A percentile compares a stretch with the other conserved stretches of the same genome.
Conservation (phyloP, 2,888 invertebrate genomes). For the Metopia argyrocephala region DNA sequence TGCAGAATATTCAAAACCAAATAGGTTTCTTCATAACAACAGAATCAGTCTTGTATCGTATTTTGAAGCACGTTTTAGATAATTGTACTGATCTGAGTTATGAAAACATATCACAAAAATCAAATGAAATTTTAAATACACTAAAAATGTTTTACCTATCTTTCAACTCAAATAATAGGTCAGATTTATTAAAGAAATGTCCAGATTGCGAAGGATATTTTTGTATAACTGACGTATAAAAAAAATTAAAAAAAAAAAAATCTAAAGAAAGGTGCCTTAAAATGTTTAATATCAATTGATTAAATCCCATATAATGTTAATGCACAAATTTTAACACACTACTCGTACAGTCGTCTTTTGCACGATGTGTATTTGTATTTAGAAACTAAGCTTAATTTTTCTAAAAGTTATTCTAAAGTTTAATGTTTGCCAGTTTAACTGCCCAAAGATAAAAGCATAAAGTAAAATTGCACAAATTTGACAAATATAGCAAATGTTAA, state of each 20-base stretch:
- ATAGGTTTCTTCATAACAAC: conserved; percentile 66
- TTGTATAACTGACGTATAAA: conserved; percentile 62
- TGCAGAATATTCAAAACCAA: conserved; percentile 52
- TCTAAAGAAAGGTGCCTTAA: not conserved
- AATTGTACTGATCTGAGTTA: conserved; percentile 24
- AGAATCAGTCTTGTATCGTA: conserved; percentile 69
- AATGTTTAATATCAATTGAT: not conserved
- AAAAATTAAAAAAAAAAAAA: not conserved
- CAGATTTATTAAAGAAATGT: conserved; percentile 51
- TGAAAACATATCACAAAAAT: conserved; percentile 21
- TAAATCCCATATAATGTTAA: no score
- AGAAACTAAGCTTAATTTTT: no score
- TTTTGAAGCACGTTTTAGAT: conserved; percentile 59
- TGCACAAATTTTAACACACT: no score
- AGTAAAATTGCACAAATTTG: no score
- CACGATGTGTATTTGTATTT: no score
- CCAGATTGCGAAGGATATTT: conserved; percentile 67
- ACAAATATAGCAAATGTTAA: no score
- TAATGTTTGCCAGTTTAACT: no score
- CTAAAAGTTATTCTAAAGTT: no score
- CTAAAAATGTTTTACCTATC: conserved; percentile 65
- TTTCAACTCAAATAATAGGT: conserved; percentile 66
- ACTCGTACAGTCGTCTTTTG: no score
- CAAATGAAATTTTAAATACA: conserved; percentile 53
- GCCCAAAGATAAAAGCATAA: no score